These are phyloP conservation scores for Chirona hameri DNA, from an alignment of 2,888 invertebrate genomes.

Conservation along the genomic window DNA sequence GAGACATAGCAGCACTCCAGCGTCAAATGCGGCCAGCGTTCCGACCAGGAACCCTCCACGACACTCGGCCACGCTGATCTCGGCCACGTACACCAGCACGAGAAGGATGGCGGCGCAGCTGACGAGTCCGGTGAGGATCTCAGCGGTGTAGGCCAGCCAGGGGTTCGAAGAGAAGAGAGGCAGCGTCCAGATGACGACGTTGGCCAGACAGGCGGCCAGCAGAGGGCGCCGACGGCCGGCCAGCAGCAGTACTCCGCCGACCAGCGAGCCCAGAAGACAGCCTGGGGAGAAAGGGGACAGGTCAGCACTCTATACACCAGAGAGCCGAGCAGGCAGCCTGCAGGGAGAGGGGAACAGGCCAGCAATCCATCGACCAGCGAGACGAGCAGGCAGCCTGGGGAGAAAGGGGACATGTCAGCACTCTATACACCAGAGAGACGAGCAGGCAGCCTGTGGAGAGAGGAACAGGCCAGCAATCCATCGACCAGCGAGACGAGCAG, in stretches of 20 bases:
- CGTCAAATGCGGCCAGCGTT: conserved; percentile 30
- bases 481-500: conserved; percentile 22
- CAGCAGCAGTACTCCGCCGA: conserved; percentile 12
- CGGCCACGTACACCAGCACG: conserved; percentile 14
- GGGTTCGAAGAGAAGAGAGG: conserved; percentile 7
- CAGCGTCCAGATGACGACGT: conserved; percentile 9
- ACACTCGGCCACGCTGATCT: conserved; percentile 24
- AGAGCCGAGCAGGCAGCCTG: not conserved
- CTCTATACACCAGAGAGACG: not conserved
- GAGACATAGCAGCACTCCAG: conserved; percentile 37
- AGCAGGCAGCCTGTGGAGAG: not conserved
- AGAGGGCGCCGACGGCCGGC: conserved; percentile 7
- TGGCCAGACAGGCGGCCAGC: conserved; percentile 1
- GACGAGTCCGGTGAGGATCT: conserved; percentile 7
- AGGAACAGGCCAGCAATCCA: not conserved
- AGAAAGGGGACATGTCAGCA: not conserved
- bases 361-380: conserved; percentile 6
- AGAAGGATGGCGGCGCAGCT: not conserved
- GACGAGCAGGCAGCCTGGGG: conserved; percentile 6
- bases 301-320: not conserved
- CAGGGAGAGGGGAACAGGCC: not conserved
- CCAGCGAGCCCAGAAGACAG: conserved; percentile 25
- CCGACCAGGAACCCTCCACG: conserved; percentile 6
- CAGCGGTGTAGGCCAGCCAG: conserved; percentile 5
- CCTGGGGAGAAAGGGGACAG: not conserved